Conservation (phyloP, 2,888 invertebrate genomes). For the Lysandra bellargus region DNA sequence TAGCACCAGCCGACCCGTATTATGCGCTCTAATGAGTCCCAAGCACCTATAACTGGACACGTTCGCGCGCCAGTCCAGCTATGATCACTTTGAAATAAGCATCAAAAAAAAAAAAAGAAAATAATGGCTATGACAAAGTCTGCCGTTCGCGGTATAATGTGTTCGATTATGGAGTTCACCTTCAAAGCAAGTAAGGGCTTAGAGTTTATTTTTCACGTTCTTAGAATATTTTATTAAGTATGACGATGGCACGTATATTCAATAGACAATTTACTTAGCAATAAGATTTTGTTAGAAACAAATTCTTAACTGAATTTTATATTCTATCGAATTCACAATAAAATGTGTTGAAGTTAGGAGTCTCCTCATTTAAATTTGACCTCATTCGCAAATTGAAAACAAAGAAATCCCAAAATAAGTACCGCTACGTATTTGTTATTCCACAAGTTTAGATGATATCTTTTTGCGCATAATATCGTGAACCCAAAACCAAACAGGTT, state of each 20-base stretch:
- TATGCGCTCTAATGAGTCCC: slow-evolving; percentile 74
- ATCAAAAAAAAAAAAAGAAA: slow-evolving; percentile 12
- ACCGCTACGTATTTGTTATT: slow-evolving; percentile 50
- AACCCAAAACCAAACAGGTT: slow-evolving; percentile 39
- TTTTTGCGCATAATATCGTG: slow-evolving; percentile 23
- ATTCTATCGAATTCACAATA: not conserved
- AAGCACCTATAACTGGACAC: slow-evolving; percentile 31
- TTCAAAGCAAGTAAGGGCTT: slow-evolving; percentile 75
- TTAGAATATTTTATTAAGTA: not conserved
- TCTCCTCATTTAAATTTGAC: not conserved
- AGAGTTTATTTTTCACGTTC: slow-evolving; percentile 30
- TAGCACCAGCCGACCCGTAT: slow-evolving; percentile 68
- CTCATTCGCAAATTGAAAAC: slow-evolving; percentile 20
- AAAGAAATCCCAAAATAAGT: slow-evolving; percentile 35
- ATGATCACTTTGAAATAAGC: slow-evolving; percentile 19
- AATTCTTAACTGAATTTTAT: too few species aligned
- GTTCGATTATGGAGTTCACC: slow-evolving; percentile 75
- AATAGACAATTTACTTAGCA: too few species aligned
- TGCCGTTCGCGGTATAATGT: slow-evolving; percentile 74
- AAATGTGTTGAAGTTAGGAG: not conserved
- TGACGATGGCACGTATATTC: not conserved
- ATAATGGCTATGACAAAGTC: slow-evolving; percentile 67
- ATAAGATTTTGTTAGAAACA: too few species aligned
- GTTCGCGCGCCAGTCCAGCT: slow-evolving; percentile 43
- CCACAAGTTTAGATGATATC: slow-evolving; percentile 43